Base-by-base conservation (phyloP, 1,140 invertebrate genomes). In the Pseudomyrmex concolor region DNA sequence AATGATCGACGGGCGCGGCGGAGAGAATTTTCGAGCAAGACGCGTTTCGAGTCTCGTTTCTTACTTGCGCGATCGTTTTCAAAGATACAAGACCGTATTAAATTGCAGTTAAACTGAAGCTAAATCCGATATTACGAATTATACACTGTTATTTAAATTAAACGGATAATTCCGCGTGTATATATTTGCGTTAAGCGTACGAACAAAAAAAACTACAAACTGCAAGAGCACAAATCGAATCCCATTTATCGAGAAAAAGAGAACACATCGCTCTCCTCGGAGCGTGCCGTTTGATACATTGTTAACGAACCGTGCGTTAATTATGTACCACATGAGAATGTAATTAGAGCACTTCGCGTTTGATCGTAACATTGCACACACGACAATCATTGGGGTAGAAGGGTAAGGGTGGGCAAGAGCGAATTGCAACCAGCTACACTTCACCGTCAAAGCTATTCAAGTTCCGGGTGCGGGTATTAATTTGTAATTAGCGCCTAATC, bases 401-500 rank as follows among this genome's bases (percentile, higher is more conserved):
- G 34, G 34, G 34, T 34, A 34, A 34, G 34, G 55, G 67, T 48
- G 17, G 62, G 34, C 72, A 63, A 34, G 34, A 34, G 34, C 51
- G 84, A 84, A 85, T 80, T 67, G 63, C 63, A 57, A 84, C 66
- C 73, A 67, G 66, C 60, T 66, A 78, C 80, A 74, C 78, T 87
- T 88, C 82, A 81, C 88, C 86, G 90, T 89, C 90, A 89, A 91
- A 83, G 84, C 85, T 83, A 86, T 91, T 91, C 89, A 85, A 91
- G 87, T 88, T 80, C 34, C 34, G 71, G 77, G 76, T 67, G 54
- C 63, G 57, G 74, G 84, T 86, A 91, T 92, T 92, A 92, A 92
- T 92, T 92, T 91, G 90, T 91, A 91, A 92, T 92, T 92, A 92
- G 86, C 85, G 66, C 77, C 86, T 89, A 91, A 92, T 85, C 77